Base-by-base conservation (phyloP, 2,113 vertebrate species). In the Pica pica region DNA sequence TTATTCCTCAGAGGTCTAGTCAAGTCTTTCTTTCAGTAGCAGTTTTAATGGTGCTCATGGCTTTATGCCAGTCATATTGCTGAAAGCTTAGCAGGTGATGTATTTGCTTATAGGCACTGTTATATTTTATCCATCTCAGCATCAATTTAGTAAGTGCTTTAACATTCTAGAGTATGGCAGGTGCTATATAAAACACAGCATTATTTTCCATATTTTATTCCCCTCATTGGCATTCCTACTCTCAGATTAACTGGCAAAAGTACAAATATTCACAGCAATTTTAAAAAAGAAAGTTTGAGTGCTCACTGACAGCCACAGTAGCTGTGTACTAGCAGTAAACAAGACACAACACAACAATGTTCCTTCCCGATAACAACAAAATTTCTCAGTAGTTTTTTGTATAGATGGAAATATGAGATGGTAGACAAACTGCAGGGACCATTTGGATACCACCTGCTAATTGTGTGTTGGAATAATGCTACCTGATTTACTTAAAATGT, bases 191-290 rank as follows among this genome's bases (percentile, higher is more conserved):
- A 93, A 95, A 95, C 71, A 93, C 35, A 86, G 71, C 87, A 92
- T 92, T 97, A 73, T 87, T 96, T 96, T 94, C 76, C 85, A 92
- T 91, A 94, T 78, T 96, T 94, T 88, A 81, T 68, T 89, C 28
- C 63, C 41, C 56, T 86, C 53, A 9, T 18, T 79, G 85, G 61
- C 88, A 93, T 84, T 73, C 46, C 71, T 35, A 31, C 69, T 87
- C 53, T 57, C 28, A 78, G 70, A 95, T 93, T 70, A 96, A 77
- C 86, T 85, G 87, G 90, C 83, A 93, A 71, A 73, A 83, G 14
- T 53, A 95, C 59, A 96, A 87, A 94, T 28, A 90, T 39, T 86
- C 80, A 90, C n/a, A 85, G 44, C 42, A 80, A 85, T 67, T 77
- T 78, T 18, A 22, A 71, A 87, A 84, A 83, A 47, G 5, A 28